phyloP scores from a whole-genome alignment of 1,140 invertebrate genomes.

The Trinorchestia longiramus region DNA sequence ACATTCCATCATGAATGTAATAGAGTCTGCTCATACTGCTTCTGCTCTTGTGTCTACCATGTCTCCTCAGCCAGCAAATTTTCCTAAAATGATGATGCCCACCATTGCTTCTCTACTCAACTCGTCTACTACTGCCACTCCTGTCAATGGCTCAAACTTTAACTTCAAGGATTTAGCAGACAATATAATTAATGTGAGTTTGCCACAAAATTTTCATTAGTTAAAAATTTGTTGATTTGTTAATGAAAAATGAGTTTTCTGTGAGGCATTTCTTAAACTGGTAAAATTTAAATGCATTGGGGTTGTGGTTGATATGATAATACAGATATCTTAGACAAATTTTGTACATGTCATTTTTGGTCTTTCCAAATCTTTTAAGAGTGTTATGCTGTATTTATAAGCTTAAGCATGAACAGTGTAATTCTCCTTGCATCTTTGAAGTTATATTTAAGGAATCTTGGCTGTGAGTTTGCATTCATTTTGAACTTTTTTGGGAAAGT shows the following conservation, averaged over 20 bases:
- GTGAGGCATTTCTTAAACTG: too few relatives aligned
- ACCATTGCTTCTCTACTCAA: not conserved
- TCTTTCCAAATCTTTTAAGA: too few relatives aligned
- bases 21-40: not conserved
- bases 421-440: too few relatives aligned
- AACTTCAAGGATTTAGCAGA: not conserved
- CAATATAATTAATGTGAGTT: not conserved
- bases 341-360: too few relatives aligned
- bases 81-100: not conserved
- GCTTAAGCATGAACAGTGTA: too few relatives aligned
- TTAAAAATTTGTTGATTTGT: not conserved
- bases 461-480: too few relatives aligned
- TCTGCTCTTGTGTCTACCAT: not conserved
- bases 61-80: not conserved
- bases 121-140: not conserved
- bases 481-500: too few relatives aligned
- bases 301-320: too few relatives aligned
- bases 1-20: not conserved
- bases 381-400: too few relatives aligned
- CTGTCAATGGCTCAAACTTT: not conserved
- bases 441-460: too few relatives aligned
- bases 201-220: not conserved
- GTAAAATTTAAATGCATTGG: too few relatives aligned
- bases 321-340: too few relatives aligned
- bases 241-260: not conserved